Conservation (phyloP, 2,797 vertebrate genomes). For the Myioborus melanocephalus region DNA sequence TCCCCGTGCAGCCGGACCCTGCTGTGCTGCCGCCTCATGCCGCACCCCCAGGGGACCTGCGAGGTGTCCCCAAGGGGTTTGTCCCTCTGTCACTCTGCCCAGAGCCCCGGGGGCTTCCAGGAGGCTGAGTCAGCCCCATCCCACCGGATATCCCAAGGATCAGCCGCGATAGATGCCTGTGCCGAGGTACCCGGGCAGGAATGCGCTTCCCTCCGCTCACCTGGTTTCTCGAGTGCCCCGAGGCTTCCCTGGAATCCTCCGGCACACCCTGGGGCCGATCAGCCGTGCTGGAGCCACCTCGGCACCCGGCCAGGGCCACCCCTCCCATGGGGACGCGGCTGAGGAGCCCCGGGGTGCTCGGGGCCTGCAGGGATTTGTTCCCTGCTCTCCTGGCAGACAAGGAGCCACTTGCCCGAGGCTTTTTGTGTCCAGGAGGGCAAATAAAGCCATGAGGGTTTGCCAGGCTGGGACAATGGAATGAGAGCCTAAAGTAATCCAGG, state of each 20-base stretch:
- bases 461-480: neutral
- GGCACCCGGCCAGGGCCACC: neutral
- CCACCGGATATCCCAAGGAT: neutral
- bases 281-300: rapidly evolving
- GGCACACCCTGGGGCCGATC: neutral
- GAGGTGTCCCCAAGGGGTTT: neutral
- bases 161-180: neutral
- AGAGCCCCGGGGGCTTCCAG: rapidly evolving
- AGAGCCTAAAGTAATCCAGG: neutral
- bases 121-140: neutral
- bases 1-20: rapidly evolving
- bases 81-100: neutral
- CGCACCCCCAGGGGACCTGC: rapidly evolving
- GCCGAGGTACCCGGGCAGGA: neutral
- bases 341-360: neutral
- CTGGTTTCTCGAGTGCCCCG: rapidly evolving
- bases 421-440: neutral
- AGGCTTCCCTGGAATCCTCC: neutral
- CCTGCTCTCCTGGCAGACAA: neutral
- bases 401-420: neutral
- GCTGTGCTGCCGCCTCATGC: neutral
- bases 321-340: neutral
- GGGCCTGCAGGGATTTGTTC: neutral
- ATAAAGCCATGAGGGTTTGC: neutral
- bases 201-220: neutral